phyloP scores from a whole-genome alignment of 2,113 vertebrate genomes.

The Pungitius pungitius region DNA sequence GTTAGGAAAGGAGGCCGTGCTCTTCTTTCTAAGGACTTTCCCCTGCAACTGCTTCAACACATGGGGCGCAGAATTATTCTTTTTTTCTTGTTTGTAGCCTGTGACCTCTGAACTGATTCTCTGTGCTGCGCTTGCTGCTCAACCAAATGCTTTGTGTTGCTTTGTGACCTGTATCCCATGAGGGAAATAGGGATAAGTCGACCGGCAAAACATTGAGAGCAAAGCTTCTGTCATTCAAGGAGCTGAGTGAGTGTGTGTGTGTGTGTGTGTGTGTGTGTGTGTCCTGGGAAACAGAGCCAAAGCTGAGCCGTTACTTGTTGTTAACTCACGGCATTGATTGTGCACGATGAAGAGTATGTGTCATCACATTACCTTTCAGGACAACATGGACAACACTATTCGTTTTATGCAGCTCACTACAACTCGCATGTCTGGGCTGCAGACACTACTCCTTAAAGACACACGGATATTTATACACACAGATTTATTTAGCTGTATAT shows the following conservation, averaged over 20 bases:
- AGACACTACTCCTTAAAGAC: constrained; percentile 44
- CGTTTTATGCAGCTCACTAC: constrained; percentile 65
- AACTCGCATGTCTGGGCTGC: constrained; percentile 48
- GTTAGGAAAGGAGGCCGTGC: constrained; percentile 71
- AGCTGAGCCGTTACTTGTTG: constrained; percentile 42
- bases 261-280: constrained; percentile 17
- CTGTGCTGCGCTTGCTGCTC: constrained; percentile 36
- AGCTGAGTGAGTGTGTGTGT: constrained; percentile 17
- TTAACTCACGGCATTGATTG: constrained; percentile 67
- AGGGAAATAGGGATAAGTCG: constrained; percentile 45
- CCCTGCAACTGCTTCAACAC: constrained; percentile 50
- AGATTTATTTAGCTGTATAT: not conserved
- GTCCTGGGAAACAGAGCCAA: constrained; percentile 33
- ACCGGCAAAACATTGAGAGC: constrained; percentile 5
- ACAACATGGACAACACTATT: constrained; percentile 50
- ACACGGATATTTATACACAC: constrained; percentile 31
- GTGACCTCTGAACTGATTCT: constrained; percentile 43
- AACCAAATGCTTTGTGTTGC: constrained; percentile 34
- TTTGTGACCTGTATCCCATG: constrained; percentile 45
- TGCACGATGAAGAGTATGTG: constrained; percentile 60
- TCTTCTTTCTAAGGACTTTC: constrained; percentile 67
- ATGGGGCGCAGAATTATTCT: constrained; percentile 18
- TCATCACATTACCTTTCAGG: constrained; percentile 52
- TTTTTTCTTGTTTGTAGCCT: constrained; percentile 27
- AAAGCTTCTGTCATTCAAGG: constrained; percentile 20